phyloP scores from a whole-genome alignment of 1,140 invertebrate species.

The Orius insidiosus region DNA sequence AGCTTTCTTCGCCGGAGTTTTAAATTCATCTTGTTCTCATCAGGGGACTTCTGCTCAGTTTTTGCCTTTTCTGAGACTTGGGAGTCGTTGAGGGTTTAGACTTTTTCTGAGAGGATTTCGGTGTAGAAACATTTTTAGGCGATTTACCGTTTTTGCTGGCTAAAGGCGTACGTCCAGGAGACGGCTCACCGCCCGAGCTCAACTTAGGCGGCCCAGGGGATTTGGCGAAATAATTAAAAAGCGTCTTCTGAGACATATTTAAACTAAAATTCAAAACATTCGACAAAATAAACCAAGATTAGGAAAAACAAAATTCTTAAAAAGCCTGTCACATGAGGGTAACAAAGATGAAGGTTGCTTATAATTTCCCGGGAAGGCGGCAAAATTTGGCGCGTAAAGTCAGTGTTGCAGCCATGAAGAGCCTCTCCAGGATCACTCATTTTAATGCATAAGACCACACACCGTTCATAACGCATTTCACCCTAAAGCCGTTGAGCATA shows the following conservation, averaged over 20 bases:
- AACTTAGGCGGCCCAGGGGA: background rate
- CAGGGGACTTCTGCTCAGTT: background rate
- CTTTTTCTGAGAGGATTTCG: background rate
- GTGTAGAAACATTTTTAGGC: background rate
- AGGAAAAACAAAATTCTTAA: no score
- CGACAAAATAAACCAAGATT: no score
- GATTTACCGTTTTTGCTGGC: background rate
- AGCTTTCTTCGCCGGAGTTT: conserved; percentile 1
- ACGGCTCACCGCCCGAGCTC: background rate
- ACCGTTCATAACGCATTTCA: no score
- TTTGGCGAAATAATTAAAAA: conserved; percentile 7
- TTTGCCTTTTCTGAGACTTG: background rate
- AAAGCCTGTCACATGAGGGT: no score
- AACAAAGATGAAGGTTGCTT: no score
- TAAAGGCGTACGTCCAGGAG: background rate
- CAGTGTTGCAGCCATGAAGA: no score
- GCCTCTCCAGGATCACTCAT: no score
- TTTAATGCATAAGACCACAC: no score
- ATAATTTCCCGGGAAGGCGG: no score
- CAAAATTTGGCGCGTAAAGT: no score
- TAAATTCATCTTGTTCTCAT: background rate
- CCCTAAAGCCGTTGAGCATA: no score
- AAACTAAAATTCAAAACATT: no score
- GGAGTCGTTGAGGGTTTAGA: background rate
- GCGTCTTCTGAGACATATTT: conserved; percentile 8